Evolutionary conservation across 2,888 invertebrate genomes (phyloP).

Genomic region (Fabriciana adippe): DNA sequence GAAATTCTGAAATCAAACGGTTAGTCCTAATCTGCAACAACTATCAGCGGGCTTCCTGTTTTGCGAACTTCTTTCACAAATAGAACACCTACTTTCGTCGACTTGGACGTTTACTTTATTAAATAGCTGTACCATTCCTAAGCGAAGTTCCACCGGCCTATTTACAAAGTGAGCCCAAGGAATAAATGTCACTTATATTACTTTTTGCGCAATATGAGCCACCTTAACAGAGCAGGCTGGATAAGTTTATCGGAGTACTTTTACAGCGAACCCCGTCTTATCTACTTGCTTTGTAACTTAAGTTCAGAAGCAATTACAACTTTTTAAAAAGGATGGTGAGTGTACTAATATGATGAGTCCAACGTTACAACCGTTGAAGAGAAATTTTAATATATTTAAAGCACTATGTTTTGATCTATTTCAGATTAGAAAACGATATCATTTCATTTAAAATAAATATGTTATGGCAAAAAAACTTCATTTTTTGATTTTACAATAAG

Average conservation of each 20-base stretch:
- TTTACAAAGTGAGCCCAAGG: slow-evolving; percentile 45
- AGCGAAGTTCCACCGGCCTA: slow-evolving; percentile 51
- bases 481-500: slow-evolving; percentile 4
- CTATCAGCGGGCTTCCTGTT: slow-evolving; percentile 32
- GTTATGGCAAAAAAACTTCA: neutral
- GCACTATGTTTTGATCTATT: no score
- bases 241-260: slow-evolving; percentile 30
- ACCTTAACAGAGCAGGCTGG: slow-evolving; percentile 29
- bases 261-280: slow-evolving; percentile 22
- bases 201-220: slow-evolving; percentile 36
- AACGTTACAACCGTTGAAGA: neutral
- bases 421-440: no score
- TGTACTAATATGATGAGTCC: neutral
- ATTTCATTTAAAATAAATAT: neutral
- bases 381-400: slow-evolving; percentile 4
- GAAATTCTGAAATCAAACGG: slow-evolving; percentile 2
- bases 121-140: slow-evolving; percentile 55
- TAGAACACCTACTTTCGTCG: slow-evolving; percentile 50
- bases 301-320: slow-evolving; percentile 28
- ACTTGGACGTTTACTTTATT: slow-evolving; percentile 53
- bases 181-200: slow-evolving; percentile 45
- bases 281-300: slow-evolving; percentile 27
- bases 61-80: slow-evolving; percentile 45
- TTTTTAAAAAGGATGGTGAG: slow-evolving; percentile 17
- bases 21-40: slow-evolving; percentile 11